Evolutionary conservation across 2,888 invertebrate species (phyloP), one percentile per base, ranked within the genome.

Genomic region (Lithosia quadra): DNA sequence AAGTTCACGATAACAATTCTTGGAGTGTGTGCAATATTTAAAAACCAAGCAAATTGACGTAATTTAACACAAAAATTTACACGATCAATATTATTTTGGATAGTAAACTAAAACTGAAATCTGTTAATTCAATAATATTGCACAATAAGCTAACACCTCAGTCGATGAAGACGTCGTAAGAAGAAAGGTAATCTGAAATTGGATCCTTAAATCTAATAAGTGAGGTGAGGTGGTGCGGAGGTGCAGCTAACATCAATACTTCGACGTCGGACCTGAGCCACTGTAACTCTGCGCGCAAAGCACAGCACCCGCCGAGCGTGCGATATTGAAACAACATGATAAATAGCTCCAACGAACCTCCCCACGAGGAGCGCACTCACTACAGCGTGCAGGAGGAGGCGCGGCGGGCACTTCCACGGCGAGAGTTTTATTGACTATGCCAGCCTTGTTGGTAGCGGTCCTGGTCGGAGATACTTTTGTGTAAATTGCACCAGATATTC

Each of bases 261-360:
- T 49, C n/a, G n/a, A 11, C 11, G 62, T 49, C 43, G 43, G 24
- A 49, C 49, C 49, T 1, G 1, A 49, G 43, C 28, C 18, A 11
- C 28, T 62, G 24, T 39, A 49, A 49, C 62, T 43, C 24, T 22
- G 33, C 11, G 28, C 11, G 18, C 28, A 61, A 28, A 28, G 24
- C 28, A 62, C 49, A 49, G n/a, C 62, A 11, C 7, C 49, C 28
- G n/a, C 24, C 28, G 24, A 13, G 62, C 43, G 28, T 49, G 49
- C 62, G 43, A 62, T 62, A 62, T 62, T 62, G 62, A 49, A 49
- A 62, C 62, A 49, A 28, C n/a, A 62, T 62, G 62, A 62, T 62
- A 62, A 49, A 62, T 49, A 62, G n/a, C 24, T 11, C n/a, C 11
- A 49, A 62, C 11, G 10, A 28, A 49, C 62, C 49, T 62, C 43